Percentiles rank a stretch among this genome's conserved stretches.
Evolutionary conservation across 2,797 vertebrate genomes (phyloP).

Genomic region (Chaetodon trifasciatus): DNA sequence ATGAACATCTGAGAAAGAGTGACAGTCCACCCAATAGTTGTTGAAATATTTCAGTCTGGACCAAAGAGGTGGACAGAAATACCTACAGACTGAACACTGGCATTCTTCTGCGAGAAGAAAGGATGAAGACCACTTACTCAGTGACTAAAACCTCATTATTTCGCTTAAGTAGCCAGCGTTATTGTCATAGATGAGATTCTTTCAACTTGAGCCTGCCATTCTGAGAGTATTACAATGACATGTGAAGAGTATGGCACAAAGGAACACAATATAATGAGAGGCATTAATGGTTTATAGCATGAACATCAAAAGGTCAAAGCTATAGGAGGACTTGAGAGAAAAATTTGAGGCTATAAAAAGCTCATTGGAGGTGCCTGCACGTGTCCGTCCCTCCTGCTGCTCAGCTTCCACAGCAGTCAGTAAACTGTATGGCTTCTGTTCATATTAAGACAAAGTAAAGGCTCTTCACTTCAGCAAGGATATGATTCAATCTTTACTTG

Average conservation of each 20-base stretch:
- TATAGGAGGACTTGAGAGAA: neutral
- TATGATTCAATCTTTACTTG: too few relatives aligned
- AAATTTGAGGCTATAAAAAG: conserved; percentile 4
- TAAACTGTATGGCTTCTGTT: neutral
- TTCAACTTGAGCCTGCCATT: neutral
- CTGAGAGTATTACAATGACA: neutral
- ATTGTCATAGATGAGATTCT: neutral
- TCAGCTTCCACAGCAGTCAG: neutral
- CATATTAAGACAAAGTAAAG: neutral
- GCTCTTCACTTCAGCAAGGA: too few relatives aligned
- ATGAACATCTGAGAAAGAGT: neutral
- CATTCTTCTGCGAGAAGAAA: neutral
- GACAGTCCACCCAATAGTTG: neutral
- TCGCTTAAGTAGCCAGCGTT: neutral
- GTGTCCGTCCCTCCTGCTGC: neutral
- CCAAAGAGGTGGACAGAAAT: too few relatives aligned
- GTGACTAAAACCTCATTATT: neutral
- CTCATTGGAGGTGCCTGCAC: neutral
- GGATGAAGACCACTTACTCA: neutral
- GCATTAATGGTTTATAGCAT: neutral
- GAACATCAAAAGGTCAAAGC: conserved; percentile 26
- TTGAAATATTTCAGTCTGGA: too few relatives aligned
- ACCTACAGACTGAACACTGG: too few relatives aligned
- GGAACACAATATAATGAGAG: conserved; percentile 3
- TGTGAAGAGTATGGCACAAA: neutral